Base-by-base conservation (phyloP, 2,888 invertebrate genomes). In the Agriopis leucophaearia region DNA sequence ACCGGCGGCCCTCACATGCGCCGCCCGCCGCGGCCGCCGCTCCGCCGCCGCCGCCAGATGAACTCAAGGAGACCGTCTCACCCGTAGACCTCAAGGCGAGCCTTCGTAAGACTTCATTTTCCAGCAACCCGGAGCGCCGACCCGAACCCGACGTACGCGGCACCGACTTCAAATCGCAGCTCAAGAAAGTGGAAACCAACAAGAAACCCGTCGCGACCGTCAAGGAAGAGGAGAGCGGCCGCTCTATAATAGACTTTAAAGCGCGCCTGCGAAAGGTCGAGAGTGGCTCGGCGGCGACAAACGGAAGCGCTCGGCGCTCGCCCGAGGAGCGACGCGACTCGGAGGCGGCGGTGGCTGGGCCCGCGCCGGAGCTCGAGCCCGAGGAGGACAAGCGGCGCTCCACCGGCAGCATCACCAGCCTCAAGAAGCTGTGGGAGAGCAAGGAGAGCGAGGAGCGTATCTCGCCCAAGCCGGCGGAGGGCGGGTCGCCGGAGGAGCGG, bases 401-500 rank as follows among this genome's bases (percentile, higher is more conserved):
- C 88, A 98, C 98, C 57, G 98, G 98, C 71, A 98, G 98, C 91
- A 98, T 98, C 82, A 98, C 96, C 86, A 98, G 97, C 88, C 94
- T 98, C 80, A 98, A 98, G 88, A 97, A 97, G 88, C 92, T 98
- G 72, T 98, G 98, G 98, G 98, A 98, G 90, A 96, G 96, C 74
- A 97, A 97, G 84, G 96, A 96, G 85, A 89, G 88, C 12, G 75
- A 76, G 42, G 76, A 95, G 56, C 95, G 96, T 68, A 86, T 96
- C 51, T 96, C 96, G 79, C 96, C 96, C 0, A 96, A 96, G 84
- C 89, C 96, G 76, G 85, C 84, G 54, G 88, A 88, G 60, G 81
- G 88, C 60, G 81, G 85, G 8, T 86, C 89, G 2, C 86, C 88
- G 0, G 90, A 90, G 54, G 89, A 89, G 67, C 81, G 88, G 88